Evolutionary conservation across 2,797 vertebrate species (phyloP).

Genomic region (Rhadinocentrus ornatus): DNA sequence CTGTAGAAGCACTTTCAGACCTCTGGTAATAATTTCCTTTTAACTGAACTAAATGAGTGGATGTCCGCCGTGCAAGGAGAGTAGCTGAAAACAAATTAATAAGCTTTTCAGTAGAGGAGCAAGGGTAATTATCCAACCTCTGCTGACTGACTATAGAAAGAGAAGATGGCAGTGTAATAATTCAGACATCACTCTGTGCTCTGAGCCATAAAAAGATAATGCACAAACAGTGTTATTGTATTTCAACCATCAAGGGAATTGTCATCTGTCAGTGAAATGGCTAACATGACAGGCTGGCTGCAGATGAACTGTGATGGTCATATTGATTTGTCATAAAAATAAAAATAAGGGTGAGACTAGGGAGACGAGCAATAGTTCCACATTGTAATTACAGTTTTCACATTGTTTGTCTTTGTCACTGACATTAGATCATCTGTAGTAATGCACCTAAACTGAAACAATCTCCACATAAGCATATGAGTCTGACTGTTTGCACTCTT

Average conservation of each 20-base stretch:
- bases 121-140: slow-evolving; percentile 47
- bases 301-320: slow-evolving; percentile 8
- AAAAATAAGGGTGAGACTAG: slow-evolving; percentile 8
- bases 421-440: neutral
- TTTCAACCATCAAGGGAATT: slow-evolving; percentile 35
- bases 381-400: neutral
- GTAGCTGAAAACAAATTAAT: slow-evolving; percentile 58
- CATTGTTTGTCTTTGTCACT: neutral
- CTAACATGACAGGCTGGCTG: slow-evolving; percentile 5
- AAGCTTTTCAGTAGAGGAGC: slow-evolving; percentile 41
- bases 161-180: slow-evolving; percentile 29
- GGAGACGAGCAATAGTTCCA: neutral
- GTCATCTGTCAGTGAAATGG: slow-evolving; percentile 44
- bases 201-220: slow-evolving; percentile 18
- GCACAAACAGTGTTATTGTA: slow-evolving; percentile 38
- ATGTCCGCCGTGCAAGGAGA: slow-evolving; percentile 31
- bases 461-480: neutral
- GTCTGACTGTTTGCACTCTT: slow-evolving; percentile 10
- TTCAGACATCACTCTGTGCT: slow-evolving; percentile 21
- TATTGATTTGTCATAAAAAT: slow-evolving; percentile 8
- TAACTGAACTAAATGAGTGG: slow-evolving; percentile 23
- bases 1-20: slow-evolving; percentile 24
- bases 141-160: slow-evolving; percentile 16
- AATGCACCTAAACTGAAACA: neutral
- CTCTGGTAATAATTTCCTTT: slow-evolving; percentile 24